phyloP scores from a whole-genome alignment of 2,888 invertebrate genomes.

The Syrphus vitripennis region DNA sequence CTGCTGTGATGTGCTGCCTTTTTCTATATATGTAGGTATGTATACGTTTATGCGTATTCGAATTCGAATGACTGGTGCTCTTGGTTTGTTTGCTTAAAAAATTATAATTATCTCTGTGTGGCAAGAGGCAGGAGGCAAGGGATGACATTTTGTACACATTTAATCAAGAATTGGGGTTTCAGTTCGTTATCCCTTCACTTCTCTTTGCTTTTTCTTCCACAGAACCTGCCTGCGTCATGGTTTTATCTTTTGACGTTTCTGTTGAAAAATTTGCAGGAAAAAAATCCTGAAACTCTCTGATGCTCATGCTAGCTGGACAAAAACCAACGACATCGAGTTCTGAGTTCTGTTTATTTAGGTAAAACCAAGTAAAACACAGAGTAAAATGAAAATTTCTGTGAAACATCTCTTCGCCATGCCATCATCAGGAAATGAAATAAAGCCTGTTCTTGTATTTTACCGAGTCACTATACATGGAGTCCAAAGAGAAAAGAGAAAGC shows the following conservation, averaged over 20 bases:
- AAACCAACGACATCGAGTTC: slow-evolving; percentile 15
- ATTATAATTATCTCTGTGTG: slow-evolving; percentile 66
- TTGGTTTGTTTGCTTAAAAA: slow-evolving; percentile 65
- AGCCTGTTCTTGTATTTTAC: slow-evolving; percentile 7
- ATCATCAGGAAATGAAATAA: slow-evolving; percentile 2
- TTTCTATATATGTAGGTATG: neutral
- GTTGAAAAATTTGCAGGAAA: neutral
- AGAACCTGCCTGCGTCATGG: slow-evolving; percentile 1
- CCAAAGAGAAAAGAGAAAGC: slow-evolving; percentile 2
- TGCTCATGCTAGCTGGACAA: neutral
- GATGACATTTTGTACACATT: slow-evolving; percentile 58
- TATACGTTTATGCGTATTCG: neutral
- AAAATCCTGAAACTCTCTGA: slow-evolving; percentile 7
- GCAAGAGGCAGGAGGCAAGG: neutral
- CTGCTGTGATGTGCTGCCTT: neutral
- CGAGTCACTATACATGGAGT: neutral
- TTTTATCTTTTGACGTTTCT: neutral
- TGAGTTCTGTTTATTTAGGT: slow-evolving; percentile 65
- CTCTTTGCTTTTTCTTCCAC: neutral
- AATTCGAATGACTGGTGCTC: slow-evolving; percentile 43
- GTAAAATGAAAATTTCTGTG: slow-evolving; percentile 31
- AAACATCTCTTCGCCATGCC: neutral
- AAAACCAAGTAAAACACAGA: slow-evolving; percentile 42
- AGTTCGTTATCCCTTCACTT: slow-evolving; percentile 46
- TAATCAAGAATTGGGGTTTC: slow-evolving; percentile 69